These are phyloP conservation scores for Electrona antarctica DNA, from an alignment of 2,113 vertebrate genomes.

Conservation along the genomic window DNA sequence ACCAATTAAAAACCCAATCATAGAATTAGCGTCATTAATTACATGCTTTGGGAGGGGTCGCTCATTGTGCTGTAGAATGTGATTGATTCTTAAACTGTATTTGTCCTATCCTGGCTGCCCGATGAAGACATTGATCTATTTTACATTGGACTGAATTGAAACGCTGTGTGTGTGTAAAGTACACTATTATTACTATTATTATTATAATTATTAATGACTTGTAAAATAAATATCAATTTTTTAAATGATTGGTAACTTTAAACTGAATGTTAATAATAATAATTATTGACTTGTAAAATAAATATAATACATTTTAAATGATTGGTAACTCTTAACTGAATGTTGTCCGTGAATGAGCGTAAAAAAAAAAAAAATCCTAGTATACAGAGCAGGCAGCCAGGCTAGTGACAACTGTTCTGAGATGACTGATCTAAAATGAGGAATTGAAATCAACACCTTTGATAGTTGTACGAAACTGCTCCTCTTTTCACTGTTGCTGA, in stretches of 20 bases:
- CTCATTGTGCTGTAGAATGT: constrained; percentile 38
- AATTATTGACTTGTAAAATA: background rate
- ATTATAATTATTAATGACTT: background rate
- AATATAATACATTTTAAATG: background rate
- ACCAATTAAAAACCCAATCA: constrained; percentile 30
- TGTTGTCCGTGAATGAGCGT: background rate
- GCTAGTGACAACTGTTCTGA: constrained; percentile 41
- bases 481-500: constrained; percentile 30
- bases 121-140: constrained; percentile 17
- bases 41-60: constrained; percentile 24
- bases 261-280: too few species aligned
- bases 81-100: constrained; percentile 37
- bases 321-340: background rate
- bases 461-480: background rate
- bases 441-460: constrained; percentile 50
- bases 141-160: background rate
- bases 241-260: background rate
- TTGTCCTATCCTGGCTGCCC: constrained; percentile 52
- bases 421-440: constrained; percentile 52
- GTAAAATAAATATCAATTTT: background rate
- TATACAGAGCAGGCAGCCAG: constrained; percentile 32
- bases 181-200: background rate
- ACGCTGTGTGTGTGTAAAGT: background rate
- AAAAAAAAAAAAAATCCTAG: too few species aligned
- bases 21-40: constrained; percentile 32